Evolutionary conservation across 1,140 invertebrate species (phyloP).

Genomic region (Cotesia vestalis): DNA sequence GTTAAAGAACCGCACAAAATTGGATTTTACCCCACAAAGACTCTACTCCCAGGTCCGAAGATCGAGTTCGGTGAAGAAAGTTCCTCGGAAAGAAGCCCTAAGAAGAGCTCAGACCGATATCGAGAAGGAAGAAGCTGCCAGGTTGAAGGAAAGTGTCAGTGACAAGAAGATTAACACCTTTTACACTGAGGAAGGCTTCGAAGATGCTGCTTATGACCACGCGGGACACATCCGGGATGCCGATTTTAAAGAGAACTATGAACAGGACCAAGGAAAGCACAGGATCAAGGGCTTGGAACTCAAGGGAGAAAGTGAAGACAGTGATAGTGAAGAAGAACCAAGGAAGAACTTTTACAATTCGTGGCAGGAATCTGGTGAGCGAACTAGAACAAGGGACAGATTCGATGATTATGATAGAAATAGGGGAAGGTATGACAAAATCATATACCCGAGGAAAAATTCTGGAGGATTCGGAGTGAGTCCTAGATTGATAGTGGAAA

Average conservation of each 20-base stretch:
- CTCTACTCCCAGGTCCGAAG: slow-evolving; percentile 75
- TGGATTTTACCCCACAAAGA: slow-evolving; percentile 73
- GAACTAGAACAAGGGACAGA: neutral
- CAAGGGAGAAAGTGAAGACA: neutral
- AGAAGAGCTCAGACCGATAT: slow-evolving; percentile 69
- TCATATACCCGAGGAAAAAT: too few relatives aligned
- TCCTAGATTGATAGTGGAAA: slow-evolving; percentile 47
- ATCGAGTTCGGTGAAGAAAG: slow-evolving; percentile 69
- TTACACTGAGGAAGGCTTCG: slow-evolving; percentile 82
- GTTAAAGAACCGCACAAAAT: slow-evolving; percentile 53
- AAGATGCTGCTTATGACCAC: slow-evolving; percentile 81
- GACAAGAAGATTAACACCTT: slow-evolving; percentile 77
- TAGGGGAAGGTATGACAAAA: too few relatives aligned
- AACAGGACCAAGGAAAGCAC: slow-evolving; percentile 43
- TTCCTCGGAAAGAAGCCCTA: slow-evolving; percentile 69
- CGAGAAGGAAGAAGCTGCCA: slow-evolving; percentile 69
- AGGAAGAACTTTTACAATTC: neutral
- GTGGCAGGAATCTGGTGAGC: slow-evolving; percentile 23
- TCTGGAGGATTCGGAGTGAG: slow-evolving; percentile 33
- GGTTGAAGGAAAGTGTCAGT: slow-evolving; percentile 73
- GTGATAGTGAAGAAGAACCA: slow-evolving; percentile 16
- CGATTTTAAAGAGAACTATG: slow-evolving; percentile 63
- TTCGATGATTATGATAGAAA: too few relatives aligned
- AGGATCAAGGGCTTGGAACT: neutral
- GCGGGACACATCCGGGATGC: slow-evolving; percentile 76